These are phyloP conservation scores for Ylistrum balloti DNA, from an alignment of 1,140 invertebrate species.

Conservation along the genomic window DNA sequence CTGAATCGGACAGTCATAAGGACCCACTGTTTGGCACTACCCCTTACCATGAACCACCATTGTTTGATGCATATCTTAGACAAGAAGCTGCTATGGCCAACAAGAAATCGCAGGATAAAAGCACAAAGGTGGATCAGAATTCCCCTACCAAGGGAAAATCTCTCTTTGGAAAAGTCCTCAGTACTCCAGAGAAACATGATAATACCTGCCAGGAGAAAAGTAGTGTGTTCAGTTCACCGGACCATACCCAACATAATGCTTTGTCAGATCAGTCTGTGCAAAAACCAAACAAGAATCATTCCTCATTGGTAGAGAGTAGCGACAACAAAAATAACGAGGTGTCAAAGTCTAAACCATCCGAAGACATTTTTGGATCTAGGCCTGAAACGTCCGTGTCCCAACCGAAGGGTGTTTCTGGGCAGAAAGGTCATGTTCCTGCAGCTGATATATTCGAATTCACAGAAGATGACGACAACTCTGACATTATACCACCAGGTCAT, in stretches of 20 bases:
- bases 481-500: constrained; percentile 15
- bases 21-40: not conserved
- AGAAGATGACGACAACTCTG: constrained; percentile 64
- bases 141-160: not conserved
- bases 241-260: not conserved
- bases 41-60: not conserved
- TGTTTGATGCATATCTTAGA: constrained; percentile 9
- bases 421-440: constrained; percentile 16
- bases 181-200: not conserved
- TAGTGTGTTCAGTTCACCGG: constrained; percentile 10
- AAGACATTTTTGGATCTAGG: not conserved
- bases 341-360: not conserved
- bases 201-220: not conserved
- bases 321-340: not conserved
- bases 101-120: not conserved
- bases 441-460: constrained; percentile 70
- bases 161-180: not conserved
- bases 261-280: not conserved
- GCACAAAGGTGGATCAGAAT: not conserved
- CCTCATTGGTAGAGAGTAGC: not conserved
- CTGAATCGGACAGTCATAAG: not conserved
- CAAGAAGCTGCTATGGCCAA: not conserved
- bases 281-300: not conserved
- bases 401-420: not conserved
- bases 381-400: not conserved